Conservation (phyloP, 2,113 vertebrate genomes). For the Dicrurus megarhynchus region DNA sequence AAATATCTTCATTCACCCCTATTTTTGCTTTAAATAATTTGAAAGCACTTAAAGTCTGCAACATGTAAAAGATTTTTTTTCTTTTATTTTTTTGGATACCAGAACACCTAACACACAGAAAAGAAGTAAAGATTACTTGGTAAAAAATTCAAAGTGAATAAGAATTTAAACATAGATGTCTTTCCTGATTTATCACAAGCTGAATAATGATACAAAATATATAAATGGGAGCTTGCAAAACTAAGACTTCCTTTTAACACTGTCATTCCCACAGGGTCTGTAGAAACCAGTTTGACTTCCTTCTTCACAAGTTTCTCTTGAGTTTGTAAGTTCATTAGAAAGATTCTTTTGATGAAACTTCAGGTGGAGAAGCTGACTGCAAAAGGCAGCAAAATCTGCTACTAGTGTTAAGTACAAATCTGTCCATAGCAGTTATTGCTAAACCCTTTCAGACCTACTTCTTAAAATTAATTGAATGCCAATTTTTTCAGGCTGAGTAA, state of each 20-base stretch:
- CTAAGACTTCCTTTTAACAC: not conserved
- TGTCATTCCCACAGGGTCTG: not conserved
- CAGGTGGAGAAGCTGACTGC: not conserved
- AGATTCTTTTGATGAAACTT: not conserved
- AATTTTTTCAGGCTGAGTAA: not conserved
- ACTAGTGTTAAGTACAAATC: not conserved
- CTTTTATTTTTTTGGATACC: not conserved
- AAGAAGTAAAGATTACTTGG: not conserved
- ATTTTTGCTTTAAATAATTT: not conserved
- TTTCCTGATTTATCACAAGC: not conserved
- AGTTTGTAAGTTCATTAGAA: not conserved
- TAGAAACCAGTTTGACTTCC: not conserved
- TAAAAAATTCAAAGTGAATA: not conserved
- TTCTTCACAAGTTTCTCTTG: not conserved
- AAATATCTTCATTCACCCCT: not conserved
- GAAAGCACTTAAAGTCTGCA: not conserved
- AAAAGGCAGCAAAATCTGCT: not conserved
- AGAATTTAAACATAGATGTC: not conserved
- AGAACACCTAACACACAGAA: not conserved
- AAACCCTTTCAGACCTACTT: not conserved
- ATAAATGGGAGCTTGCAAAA: not conserved
- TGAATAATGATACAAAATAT: not conserved
- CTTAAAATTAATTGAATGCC: not conserved
- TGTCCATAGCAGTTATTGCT: not conserved
- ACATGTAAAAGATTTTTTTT: not conserved